Conservation (phyloP, 2,888 invertebrate species). For the Anthrax anthrax region DNA sequence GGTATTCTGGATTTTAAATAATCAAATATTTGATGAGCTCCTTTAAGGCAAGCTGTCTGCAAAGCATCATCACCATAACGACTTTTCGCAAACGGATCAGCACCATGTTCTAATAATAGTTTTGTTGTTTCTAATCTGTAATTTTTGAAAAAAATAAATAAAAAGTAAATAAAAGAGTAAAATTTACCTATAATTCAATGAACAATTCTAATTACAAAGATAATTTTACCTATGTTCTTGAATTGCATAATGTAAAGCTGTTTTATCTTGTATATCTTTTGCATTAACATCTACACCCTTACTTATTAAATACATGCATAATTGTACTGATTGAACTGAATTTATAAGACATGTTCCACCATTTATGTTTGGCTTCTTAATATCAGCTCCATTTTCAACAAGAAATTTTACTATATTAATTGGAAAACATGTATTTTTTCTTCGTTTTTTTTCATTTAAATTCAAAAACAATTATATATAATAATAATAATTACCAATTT, state of each 20-base stretch:
- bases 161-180: neutral
- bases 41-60: slow-evolving; percentile 72
- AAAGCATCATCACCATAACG: slow-evolving; percentile 79
- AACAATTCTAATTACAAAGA: no score
- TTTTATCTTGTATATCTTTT: slow-evolving; percentile 76
- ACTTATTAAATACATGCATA: slow-evolving; percentile 65
- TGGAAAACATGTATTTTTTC: no score
- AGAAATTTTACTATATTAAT: slow-evolving; percentile 47
- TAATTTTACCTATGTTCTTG: slow-evolving; percentile 56
- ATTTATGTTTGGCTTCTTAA: slow-evolving; percentile 71
- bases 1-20: slow-evolving; percentile 47
- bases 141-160: slow-evolving; percentile 1
- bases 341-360: slow-evolving; percentile 91
- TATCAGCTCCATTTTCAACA: slow-evolving; percentile 67
- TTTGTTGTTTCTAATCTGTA: slow-evolving; percentile 63
- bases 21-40: slow-evolving; percentile 55
- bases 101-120: slow-evolving; percentile 62
- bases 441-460: neutral
- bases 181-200: no score
- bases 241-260: slow-evolving; percentile 88
- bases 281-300: slow-evolving; percentile 77
- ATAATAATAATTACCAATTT: slow-evolving; percentile 36
- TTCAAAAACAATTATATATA: neutral
- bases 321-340: slow-evolving; percentile 70
- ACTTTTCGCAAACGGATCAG: slow-evolving; percentile 60